Base-by-base conservation (phyloP, 2,888 invertebrate genomes). In the Rhabditoides inermis region DNA sequence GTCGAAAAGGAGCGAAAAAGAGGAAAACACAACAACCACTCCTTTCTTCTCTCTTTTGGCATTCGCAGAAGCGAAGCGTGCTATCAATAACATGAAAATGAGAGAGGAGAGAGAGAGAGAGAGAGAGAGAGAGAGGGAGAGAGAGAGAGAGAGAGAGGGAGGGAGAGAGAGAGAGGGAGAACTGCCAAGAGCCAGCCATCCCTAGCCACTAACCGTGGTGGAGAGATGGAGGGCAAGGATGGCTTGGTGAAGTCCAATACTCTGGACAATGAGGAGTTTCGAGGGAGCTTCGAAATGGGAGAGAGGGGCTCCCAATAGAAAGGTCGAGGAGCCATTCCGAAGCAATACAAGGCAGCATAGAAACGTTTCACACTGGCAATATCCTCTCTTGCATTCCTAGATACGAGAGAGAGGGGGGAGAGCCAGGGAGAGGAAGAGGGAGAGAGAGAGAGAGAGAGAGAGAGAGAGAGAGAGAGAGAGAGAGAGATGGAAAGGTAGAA, bases 171-270 rank as follows among this genome's bases (percentile, higher is more conserved):
- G 48, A 48, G 35, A 27, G 47, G 23, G 7, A 35, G 7, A 15
- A 36, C 26, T 47, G 28, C 20, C 47, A 51, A 53, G 42, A 51
- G 50, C 53, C 52, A 53, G 49, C 50, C 51, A 50, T 53, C 36
- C 49, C 46, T 49, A 51, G 39, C 41, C 36, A 50, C 40, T 26
- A 49, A 25, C 37, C 23, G 41, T 22, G 40, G 26, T 22, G 27
- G 30, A 6, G 32, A 40, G 28, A 40, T 39, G 25, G 15, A 25
- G 27, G 27, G 30, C 4, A 32, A 27, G 27, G 18, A 26, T 15
- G 30, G 46, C 23, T 42, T 42, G 3, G 27, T 10, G 30, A 18
- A 12, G 22, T 5, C 3, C n/a, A 4, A 2, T 2, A 2, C 28
- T 18, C 28, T 28, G 22, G 32, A 28, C 18, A 44, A 22, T 6